Base-by-base conservation (phyloP, 2,888 invertebrate genomes). In the Trichopoda pennipes region DNA sequence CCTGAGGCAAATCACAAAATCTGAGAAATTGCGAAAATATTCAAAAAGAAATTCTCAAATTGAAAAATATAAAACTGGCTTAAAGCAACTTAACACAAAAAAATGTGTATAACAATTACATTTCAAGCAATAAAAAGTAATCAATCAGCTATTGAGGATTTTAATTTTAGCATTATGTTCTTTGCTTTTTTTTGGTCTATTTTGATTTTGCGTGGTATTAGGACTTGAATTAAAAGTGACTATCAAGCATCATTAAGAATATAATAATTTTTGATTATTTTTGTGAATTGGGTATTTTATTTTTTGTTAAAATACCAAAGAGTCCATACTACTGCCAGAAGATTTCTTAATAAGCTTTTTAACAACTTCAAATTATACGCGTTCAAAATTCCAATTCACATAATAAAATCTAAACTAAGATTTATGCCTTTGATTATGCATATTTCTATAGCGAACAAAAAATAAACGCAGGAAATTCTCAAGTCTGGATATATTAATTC, bases 291-390 rank as follows among this genome's bases (percentile, higher is more conserved):
- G 88, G 87, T 87, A 88, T 88, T 87, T 85, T 86, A 85, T 81
- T 83, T 86, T 86, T 86, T 82, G 79, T 76, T 82, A 82, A 82
- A 82, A 89, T 89, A 89, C 90, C 90, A 90, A 90, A 90, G 90
- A 90, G 90, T 90, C 90, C 90, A 90, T 90, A 90, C 89, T 90
- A 90, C 90, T 90, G 88, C 90, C 90, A 90, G 90, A 90, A 90
- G 90, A 90, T 90, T 90, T 90, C 90, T 90, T 90, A 90, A 90
- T 90, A 90, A 90, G 90, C 89, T 88, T 88, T 86, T 72, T 68
- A 23, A 47, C 68, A 60, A 19, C 10, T 16, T n/a, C 23, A 64
- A 66, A 66, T 56, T 56, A 81, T 84, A 81, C 84, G 84, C 84
- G 84, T 80, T 85, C 82, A 61, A 76, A 79, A 84, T 79, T 82